Evolutionary conservation across 2,888 invertebrate genomes (phyloP).

Genomic region (Caenorhabditis angaria): DNA sequence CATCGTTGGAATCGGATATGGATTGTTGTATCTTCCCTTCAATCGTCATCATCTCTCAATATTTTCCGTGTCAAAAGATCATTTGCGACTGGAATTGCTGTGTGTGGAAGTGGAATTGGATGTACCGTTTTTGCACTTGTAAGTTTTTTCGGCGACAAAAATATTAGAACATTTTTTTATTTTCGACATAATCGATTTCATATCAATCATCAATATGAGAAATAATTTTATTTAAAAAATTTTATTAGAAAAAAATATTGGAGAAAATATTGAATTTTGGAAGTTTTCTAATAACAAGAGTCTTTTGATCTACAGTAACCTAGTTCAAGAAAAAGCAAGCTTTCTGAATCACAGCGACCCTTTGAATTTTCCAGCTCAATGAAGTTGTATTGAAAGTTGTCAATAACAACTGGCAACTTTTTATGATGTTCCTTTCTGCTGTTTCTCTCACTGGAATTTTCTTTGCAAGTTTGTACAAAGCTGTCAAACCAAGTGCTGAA

Average conservation of each 20-base stretch:
- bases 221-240: too few species aligned
- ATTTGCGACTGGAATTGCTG: constrained; percentile 90
- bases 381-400: constrained; percentile 46
- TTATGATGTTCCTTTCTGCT: constrained; percentile 85
- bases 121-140: constrained; percentile 86
- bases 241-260: too few species aligned
- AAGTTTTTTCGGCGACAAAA: constrained; percentile 21
- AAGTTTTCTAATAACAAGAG: too few species aligned
- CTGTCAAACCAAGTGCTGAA: constrained; percentile 54
- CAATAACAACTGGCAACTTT: constrained; percentile 82
- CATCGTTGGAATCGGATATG: constrained; percentile 88
- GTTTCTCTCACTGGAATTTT: constrained; percentile 86
- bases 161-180: background rate
- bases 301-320: too few species aligned
- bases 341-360: too few species aligned
- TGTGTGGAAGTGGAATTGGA: constrained; percentile 94
- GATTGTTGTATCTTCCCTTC: constrained; percentile 96
- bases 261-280: too few species aligned
- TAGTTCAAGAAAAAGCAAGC: too few species aligned
- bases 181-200: background rate
- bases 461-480: constrained; percentile 86
- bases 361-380: constrained; percentile 51
- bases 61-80: constrained; percentile 91
- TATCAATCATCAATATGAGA: too few species aligned
- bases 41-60: constrained; percentile 94